Base-by-base conservation (phyloP, 1,140 invertebrate species). In the Asobara japonica region DNA sequence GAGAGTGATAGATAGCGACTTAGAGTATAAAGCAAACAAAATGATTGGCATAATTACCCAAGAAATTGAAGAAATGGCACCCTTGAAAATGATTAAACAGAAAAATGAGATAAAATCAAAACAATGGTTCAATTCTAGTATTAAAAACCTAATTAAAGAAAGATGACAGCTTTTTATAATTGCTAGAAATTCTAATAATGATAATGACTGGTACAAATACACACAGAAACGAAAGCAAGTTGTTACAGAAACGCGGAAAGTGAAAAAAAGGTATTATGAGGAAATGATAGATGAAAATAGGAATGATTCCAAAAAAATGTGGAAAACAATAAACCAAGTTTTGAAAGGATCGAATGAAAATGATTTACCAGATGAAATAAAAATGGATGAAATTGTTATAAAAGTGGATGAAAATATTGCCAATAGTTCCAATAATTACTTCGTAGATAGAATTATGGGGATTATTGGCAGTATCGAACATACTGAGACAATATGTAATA, bases 261-360 rank as follows among this genome's bases (percentile, higher is more conserved):
- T 33, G 4, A 72, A 56, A 56, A 48, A 60, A 66, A 20, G 22
- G 30, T 65, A 72, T 56, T 72, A 72, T 66, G 71, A 66, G 36
- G 33, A 38, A 27, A 18, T 60, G 11, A 72, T 72, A 36, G 56
- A 70, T 33, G 22, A 62, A 6, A 62, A 62, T 38, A 70, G 25
- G 29, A 33, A 22, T 36, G 30, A 72, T 22, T 18, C 64, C n/a
- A 33, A 31, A n/a, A 51, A 60, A 56, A 60, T 72, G 48, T 72
- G 61, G 64, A 66, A 56, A 68, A 67, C 71, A 8, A 29, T 66
- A 8, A 30, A 72, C 38, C 11, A 66, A 61, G 4, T 72, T 18
- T 56, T 72, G 11, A 36, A 36, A 11, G 31, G 31, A 36, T 6
- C 5, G 5, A 11, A 36, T 36, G 5, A 36, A 6, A 36, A 6